A percentile compares a stretch with the other conserved stretches of the same genome.
Evolutionary conservation across 2,797 vertebrate species (phyloP).

Genomic region (Phylloscopus collybita): DNA sequence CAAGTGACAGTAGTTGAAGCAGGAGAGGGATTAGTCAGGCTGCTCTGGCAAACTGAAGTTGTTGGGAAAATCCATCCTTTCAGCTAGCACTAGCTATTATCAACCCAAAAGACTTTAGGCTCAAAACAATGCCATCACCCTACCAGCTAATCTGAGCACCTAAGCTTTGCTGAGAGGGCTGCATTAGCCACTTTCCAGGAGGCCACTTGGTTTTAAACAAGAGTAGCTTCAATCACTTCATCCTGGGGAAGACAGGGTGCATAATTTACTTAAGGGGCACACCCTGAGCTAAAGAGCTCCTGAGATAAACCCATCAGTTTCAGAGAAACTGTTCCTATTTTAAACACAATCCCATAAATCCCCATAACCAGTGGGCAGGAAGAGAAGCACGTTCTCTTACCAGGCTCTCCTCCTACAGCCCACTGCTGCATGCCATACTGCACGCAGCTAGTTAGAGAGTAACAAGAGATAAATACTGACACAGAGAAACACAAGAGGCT

Average conservation of each 20-base stretch:
- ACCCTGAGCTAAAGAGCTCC: constrained; percentile 43
- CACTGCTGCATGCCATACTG: neutral
- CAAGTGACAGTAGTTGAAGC: neutral
- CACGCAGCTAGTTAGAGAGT: neutral
- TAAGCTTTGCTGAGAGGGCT: constrained; percentile 12
- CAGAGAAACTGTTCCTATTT: constrained; percentile 58
- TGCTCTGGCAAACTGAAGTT: neutral
- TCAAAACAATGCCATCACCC: neutral
- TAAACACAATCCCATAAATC: constrained; percentile 61
- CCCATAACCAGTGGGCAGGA: constrained; percentile 48
- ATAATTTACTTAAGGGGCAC: constrained; percentile 54
- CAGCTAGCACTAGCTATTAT: neutral
- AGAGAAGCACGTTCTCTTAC: neutral
- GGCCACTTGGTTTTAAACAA: neutral
- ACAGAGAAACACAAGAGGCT: neutral
- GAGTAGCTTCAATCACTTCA: neutral
- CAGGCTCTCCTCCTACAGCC: constrained; percentile 15
- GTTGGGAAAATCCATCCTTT: neutral
- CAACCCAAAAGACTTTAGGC: neutral
- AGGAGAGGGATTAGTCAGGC: neutral
- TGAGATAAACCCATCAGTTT: constrained; percentile 51
- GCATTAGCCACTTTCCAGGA: constrained; percentile 6
- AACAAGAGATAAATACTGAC: neutral
- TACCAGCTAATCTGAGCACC: neutral
- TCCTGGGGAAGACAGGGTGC: neutral